Percentiles rank a stretch among this genome's conserved stretches.
These are phyloP conservation scores for Phyllotreta cruciferae DNA, from an alignment of 2,888 invertebrate species.

Conservation along the genomic window DNA sequence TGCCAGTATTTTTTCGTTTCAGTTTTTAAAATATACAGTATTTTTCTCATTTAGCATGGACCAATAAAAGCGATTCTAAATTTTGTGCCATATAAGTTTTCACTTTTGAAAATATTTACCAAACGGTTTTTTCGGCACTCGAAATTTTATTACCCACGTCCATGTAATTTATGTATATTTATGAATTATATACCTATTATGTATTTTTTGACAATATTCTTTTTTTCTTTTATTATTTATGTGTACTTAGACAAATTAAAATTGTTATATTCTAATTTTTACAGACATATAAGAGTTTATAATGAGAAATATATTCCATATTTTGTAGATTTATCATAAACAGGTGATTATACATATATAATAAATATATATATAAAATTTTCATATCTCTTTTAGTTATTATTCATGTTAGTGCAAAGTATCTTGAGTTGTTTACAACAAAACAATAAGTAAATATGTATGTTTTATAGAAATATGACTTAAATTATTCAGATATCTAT, in stretches of 20 bases:
- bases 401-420: neutral
- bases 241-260: slow-evolving; percentile 57
- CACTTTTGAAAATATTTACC: neutral
- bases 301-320: slow-evolving; percentile 59
- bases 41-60: slow-evolving; percentile 27
- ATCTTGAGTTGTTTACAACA: neutral
- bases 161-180: slow-evolving; percentile 8
- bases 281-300: slow-evolving; percentile 59
- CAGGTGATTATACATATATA: slow-evolving; percentile 49
- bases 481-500: too few species aligned
- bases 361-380: slow-evolving; percentile 40
- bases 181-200: slow-evolving; percentile 17
- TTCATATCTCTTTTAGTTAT: neutral
- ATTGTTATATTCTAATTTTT: slow-evolving; percentile 59
- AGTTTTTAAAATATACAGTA: slow-evolving; percentile 32
- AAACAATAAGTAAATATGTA: too few species aligned
- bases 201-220: slow-evolving; percentile 40
- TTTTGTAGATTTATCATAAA: slow-evolving; percentile 58
- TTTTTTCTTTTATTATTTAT: slow-evolving; percentile 51
- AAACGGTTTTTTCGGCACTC: neutral
- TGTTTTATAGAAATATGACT: too few species aligned
- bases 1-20: slow-evolving; percentile 42
- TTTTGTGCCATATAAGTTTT: slow-evolving; percentile 16
- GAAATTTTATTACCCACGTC: neutral
- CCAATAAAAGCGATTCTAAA: neutral